A percentile compares a stretch with the other conserved stretches of the same genome.
Conservation (phyloP, 2,888 invertebrate species). For the Drosophila bunnanda region DNA sequence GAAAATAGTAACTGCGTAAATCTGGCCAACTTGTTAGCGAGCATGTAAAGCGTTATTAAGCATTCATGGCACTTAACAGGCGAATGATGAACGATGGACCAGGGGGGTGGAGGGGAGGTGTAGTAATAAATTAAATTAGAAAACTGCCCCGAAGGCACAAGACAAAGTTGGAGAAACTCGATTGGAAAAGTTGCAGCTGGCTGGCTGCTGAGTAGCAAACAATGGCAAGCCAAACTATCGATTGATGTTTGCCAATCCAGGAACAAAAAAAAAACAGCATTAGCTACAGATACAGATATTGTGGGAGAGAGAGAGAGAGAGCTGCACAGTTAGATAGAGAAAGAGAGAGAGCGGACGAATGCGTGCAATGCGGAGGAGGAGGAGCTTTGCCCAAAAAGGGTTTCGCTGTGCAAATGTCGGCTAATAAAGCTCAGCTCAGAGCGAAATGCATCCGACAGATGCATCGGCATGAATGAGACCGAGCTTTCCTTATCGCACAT, state of each 20-base stretch:
- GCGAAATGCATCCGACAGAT: conserved; percentile 31
- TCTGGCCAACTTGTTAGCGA: conserved; percentile 19
- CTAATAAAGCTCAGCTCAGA: conserved; percentile 32
- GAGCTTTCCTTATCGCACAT: conserved; percentile 30
- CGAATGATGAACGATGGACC: conserved; percentile 17
- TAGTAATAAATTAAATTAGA: conserved; percentile 32
- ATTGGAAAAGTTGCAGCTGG: conserved; percentile 41
- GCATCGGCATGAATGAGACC: conserved; percentile 26
- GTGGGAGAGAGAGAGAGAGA: too few relatives aligned
- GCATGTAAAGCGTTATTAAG: conserved; percentile 30
- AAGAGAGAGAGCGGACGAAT: not conserved
- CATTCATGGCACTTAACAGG: conserved; percentile 29
- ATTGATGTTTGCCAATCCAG: conserved; percentile 37
- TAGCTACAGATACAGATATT: conserved; percentile 3
- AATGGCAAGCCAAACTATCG: conserved; percentile 39
- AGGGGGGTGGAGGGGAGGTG: too few relatives aligned
- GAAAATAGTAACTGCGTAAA: conserved; percentile 23
- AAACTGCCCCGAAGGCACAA: conserved; percentile 12
- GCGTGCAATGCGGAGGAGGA: not conserved
- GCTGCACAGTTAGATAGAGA: not conserved
- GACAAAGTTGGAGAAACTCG: conserved; percentile 41
- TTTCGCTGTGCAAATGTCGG: conserved; percentile 29
- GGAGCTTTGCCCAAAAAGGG: conserved; percentile 34
- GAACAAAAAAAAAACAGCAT: conserved; percentile 6
- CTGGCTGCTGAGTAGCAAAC: conserved; percentile 25